Evolutionary conservation across 2,888 invertebrate genomes (phyloP), one percentile per base, ranked within the genome.

Genomic region (Pyrochroa serraticornis): DNA sequence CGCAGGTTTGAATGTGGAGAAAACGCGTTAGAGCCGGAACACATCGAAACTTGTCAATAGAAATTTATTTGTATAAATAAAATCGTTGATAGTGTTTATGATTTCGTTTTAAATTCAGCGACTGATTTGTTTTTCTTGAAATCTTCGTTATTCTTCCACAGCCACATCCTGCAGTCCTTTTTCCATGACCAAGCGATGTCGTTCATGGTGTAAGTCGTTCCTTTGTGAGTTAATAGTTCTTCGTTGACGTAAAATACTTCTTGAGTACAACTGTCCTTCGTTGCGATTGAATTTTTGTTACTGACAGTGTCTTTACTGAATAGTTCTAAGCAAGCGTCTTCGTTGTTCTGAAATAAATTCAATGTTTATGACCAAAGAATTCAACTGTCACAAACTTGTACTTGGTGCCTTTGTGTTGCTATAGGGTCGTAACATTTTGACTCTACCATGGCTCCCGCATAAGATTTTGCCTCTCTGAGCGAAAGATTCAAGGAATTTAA

Each of bases 1-100:
- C 85, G 89, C 58, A 84, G 97, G 60, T 94, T 90, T 78, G 93
- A 94, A 75, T 93, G 94, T 76, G 96, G 97, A 1, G 95, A 93
- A 78, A 73, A 69, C 59, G 34, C 67, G 14, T 59, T 82, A 67
- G 80, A 82, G 3, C 75, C 87, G 62, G 84, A 87, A 59, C 81
- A 81, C 38, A 82, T 87, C 32, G 86, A 88, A 79, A 86, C 85
- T 46, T 83, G 87, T 72, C 87, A 87, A 75, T 88, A 80, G 22
- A 22, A n/a, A 31, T 48, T 32, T 12, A 10, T 80, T 46, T 33
- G 43, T 51, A 32, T 37, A 37, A 14, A 10, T 46, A 8, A 22
- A 44, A 33, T 49, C 45, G 51, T 46, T 42, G 39, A 39, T 35
- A 50, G 33, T 14, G 3, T 36, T 57, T 14, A 57, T 9, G 30